phyloP scores from a whole-genome alignment of 2,888 invertebrate genomes.

The Drosophila atripex region DNA sequence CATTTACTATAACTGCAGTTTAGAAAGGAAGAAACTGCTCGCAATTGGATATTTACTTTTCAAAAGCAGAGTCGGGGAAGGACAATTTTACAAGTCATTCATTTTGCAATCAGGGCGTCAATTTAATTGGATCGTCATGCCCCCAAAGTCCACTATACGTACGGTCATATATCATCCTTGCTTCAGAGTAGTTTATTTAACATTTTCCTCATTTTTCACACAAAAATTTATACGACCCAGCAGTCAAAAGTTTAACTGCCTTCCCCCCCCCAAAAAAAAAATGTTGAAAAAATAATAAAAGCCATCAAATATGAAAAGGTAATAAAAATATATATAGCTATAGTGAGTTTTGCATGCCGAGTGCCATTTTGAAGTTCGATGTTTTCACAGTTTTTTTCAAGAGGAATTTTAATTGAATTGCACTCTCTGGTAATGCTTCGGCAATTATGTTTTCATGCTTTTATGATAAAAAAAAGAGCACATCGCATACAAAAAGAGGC shows the following conservation, averaged over 20 bases:
- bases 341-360: slow-evolving; percentile 19
- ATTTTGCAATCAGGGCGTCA: slow-evolving; percentile 69
- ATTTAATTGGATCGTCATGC: slow-evolving; percentile 67
- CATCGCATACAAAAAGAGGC: slow-evolving; percentile 9
- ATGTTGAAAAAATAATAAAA: neutral
- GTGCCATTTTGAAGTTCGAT: slow-evolving; percentile 46
- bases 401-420: slow-evolving; percentile 55
- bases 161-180: slow-evolving; percentile 38
- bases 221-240: slow-evolving; percentile 32
- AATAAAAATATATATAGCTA: slow-evolving; percentile 38
- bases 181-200: slow-evolving; percentile 26
- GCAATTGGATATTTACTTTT: slow-evolving; percentile 56
- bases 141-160: slow-evolving; percentile 31
- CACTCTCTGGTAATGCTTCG: slow-evolving; percentile 49
- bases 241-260: slow-evolving; percentile 38
- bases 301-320: slow-evolving; percentile 24
- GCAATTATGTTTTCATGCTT: slow-evolving; percentile 52
- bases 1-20: slow-evolving; percentile 64
- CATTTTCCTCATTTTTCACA: slow-evolving; percentile 43
- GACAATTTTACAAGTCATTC: slow-evolving; percentile 69
- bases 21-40: slow-evolving; percentile 22
- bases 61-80: slow-evolving; percentile 21
- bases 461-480: slow-evolving; percentile 18
- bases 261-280: neutral
- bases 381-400: slow-evolving; percentile 29